These are phyloP conservation scores for Phengaris arion DNA, from an alignment of 2,888 invertebrate species.

Conservation along the genomic window DNA sequence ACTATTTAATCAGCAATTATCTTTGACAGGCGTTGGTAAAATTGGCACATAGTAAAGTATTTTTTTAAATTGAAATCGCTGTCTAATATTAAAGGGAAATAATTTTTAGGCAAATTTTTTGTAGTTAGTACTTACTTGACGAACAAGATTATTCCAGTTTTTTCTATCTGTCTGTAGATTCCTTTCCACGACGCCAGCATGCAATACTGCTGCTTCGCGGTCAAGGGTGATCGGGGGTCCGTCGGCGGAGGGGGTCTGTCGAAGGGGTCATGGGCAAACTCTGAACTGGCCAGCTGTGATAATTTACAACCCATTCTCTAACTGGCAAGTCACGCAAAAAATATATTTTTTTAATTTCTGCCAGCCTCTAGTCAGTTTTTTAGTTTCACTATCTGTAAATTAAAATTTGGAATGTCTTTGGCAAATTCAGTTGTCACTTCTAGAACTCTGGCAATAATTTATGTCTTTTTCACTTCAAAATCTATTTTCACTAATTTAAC, in stretches of 20 bases:
- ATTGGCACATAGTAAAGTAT: too few species aligned
- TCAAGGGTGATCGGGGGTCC: constrained; percentile 89
- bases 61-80: too few species aligned
- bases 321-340: neutral
- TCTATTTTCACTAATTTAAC: constrained; percentile 13
- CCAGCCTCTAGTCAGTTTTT: neutral
- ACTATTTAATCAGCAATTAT: too few species aligned
- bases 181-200: constrained; percentile 95
- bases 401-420: neutral
- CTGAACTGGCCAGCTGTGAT: constrained; percentile 83
- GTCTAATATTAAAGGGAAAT: too few species aligned
- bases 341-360: neutral
- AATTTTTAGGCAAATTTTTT: too few species aligned
- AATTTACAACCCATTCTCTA: constrained; percentile 85
- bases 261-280: constrained; percentile 64
- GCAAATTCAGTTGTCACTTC: neutral
- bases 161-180: constrained; percentile 91
- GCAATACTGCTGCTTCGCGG: constrained; percentile 90
- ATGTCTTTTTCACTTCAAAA: constrained; percentile 13
- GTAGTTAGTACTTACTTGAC: constrained; percentile 84
- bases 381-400: too few species aligned
- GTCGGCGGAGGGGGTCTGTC: constrained; percentile 83
- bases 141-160: constrained; percentile 92
- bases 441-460: neutral
- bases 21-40: too few species aligned